A percentile compares a stretch with the other conserved stretches of the same genome.
Conservation (phyloP, 2,888 invertebrate genomes). For the Laothoe populi region DNA sequence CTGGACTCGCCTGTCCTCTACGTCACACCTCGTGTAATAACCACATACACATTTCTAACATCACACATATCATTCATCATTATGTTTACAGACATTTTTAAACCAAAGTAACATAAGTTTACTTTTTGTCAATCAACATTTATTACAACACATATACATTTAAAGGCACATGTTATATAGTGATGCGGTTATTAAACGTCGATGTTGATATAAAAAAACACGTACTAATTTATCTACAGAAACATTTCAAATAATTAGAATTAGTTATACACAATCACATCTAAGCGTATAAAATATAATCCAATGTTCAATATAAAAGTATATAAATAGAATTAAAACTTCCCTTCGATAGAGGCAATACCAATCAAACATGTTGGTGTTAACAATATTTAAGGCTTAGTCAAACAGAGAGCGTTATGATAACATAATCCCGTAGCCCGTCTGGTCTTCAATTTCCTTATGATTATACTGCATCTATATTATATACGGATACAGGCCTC, state of each 20-base stretch:
- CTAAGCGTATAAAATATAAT: constrained; percentile 69
- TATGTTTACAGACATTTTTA: not conserved
- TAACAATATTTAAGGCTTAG: not conserved
- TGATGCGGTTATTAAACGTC: constrained; percentile 55
- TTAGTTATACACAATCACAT: constrained; percentile 78
- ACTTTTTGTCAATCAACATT: no score
- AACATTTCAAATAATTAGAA: constrained; percentile 64
- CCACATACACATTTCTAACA: not conserved
- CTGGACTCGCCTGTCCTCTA: constrained; percentile 66
- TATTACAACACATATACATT: no score
- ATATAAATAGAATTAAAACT: constrained; percentile 34
- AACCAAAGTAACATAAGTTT: not conserved
- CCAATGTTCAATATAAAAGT: constrained; percentile 40
- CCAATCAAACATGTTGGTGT: no score
- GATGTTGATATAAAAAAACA: constrained; percentile 60
- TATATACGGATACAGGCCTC: no score
- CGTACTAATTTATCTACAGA: constrained; percentile 75
- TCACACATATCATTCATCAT: no score
- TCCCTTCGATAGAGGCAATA: no score
- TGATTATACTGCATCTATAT: no score
- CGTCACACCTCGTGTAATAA: constrained; percentile 38
- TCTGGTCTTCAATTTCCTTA: no score
- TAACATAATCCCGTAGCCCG: no score
- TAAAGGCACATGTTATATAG: not conserved
- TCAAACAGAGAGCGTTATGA: not conserved